Conservation (phyloP, 1,140 invertebrate species). For the Diuraphis noxia region DNA sequence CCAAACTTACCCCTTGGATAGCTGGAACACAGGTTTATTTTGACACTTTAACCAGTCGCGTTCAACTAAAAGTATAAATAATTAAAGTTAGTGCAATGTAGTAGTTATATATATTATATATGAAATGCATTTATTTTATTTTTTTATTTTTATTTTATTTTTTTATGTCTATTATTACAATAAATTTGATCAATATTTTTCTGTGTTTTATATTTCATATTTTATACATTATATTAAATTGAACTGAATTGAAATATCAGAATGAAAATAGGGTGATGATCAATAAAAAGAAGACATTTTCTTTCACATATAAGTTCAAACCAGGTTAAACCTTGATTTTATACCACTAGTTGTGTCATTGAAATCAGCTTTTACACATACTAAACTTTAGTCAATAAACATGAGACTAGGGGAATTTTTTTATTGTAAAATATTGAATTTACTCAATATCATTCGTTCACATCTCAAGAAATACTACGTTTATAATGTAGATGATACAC, state of each 20-base stretch:
- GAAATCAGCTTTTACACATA: background rate
- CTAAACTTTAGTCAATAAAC: background rate
- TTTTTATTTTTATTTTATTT: no score
- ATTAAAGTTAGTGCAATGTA: background rate
- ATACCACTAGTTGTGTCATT: background rate
- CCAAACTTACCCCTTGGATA: background rate
- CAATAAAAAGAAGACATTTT: background rate
- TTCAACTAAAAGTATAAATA: background rate
- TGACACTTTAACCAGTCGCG: background rate
- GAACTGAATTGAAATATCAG: background rate
- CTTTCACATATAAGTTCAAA: background rate
- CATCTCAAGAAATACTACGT: background rate
- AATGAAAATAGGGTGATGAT: background rate
- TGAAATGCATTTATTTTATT: no score
- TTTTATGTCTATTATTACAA: no score
- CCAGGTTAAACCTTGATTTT: background rate
- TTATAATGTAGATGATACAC: no score
- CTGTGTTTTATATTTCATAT: background rate
- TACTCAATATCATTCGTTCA: background rate
- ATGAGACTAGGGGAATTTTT: background rate
- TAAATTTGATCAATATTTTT: no score
- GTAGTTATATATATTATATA: background rate
- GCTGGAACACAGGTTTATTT: background rate
- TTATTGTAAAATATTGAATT: background rate
- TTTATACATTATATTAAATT: background rate